A percentile compares a stretch with the other conserved stretches of the same genome.
phyloP scores from a whole-genome alignment of 2,888 invertebrate species.

The Strigamia maritima region DNA sequence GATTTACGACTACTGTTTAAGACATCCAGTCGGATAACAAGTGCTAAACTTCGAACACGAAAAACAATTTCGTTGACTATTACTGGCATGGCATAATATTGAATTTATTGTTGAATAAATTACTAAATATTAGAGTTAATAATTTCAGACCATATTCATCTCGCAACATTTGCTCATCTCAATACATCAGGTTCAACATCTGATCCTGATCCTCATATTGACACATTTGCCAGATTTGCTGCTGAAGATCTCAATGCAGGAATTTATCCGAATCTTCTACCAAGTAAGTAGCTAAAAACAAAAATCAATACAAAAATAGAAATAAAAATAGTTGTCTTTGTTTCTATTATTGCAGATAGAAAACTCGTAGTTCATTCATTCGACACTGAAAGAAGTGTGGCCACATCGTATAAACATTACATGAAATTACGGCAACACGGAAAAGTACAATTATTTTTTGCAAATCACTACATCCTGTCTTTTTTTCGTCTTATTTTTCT shows the following conservation, averaged over 20 bases:
- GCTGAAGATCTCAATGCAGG: constrained; percentile 36
- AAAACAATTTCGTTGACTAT: not conserved
- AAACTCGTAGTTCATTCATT: not conserved
- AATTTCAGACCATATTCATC: not conserved
- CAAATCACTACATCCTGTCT: no score
- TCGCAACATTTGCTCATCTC: constrained; percentile 25
- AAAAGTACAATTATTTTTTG: not conserved
- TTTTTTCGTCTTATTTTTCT: not conserved
- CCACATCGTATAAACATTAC: constrained; percentile 21
- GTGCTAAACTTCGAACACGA: not conserved
- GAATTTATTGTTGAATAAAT: not conserved
- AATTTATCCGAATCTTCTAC: not conserved
- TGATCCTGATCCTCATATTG: constrained; percentile 34
- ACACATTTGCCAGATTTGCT: constrained; percentile 36
- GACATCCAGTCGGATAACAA: not conserved
- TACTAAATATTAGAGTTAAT: not conserved
- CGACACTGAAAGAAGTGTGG: constrained; percentile 23
- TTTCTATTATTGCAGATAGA: not conserved
- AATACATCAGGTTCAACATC: constrained; percentile 34
- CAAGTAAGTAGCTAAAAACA: not conserved
- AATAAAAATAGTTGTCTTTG: no score
- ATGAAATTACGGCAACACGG: constrained; percentile 10
- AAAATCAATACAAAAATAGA: not conserved
- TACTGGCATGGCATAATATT: not conserved
- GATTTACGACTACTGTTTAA: not conserved